Evolutionary conservation across 2,113 vertebrate genomes (phyloP).

Genomic region (Channa maculata): DNA sequence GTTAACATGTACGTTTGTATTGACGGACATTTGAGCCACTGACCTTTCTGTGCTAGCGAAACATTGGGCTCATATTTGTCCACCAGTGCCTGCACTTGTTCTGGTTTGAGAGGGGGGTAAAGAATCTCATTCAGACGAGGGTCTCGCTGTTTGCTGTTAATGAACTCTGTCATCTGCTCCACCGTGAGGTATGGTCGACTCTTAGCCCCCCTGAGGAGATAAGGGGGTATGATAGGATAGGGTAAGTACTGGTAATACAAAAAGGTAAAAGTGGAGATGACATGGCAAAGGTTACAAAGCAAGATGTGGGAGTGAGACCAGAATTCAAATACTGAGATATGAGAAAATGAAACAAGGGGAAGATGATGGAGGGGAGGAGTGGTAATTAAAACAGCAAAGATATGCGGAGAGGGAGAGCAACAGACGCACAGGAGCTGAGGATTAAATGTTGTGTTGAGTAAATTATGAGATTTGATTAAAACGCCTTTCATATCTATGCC

Average conservation of each 20-base stretch:
- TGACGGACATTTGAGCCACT: slow-evolving; percentile 67
- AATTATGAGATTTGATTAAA: slow-evolving; percentile 72
- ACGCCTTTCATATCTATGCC: slow-evolving; percentile 51
- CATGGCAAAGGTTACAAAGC: not conserved
- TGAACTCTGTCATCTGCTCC: slow-evolving; percentile 98
- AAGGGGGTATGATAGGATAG: not conserved
- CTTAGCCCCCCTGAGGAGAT: slow-evolving; percentile 89
- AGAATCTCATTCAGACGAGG: slow-evolving; percentile 97
- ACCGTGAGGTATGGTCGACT: slow-evolving; percentile 92
- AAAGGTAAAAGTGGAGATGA: not conserved
- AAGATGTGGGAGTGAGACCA: not conserved
- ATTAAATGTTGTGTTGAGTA: slow-evolving; percentile 64
- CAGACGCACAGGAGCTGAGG: slow-evolving; percentile 31
- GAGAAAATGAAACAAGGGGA: slow-evolving; percentile 16
- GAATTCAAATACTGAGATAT: slow-evolving; percentile 9
- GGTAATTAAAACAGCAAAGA: slow-evolving; percentile 41
- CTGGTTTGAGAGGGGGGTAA: slow-evolving; percentile 95
- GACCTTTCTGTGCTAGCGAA: slow-evolving; percentile 91
- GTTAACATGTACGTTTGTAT: slow-evolving; percentile 9
- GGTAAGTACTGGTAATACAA: not conserved
- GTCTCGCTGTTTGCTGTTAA: slow-evolving; percentile 94
- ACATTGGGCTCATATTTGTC: slow-evolving; percentile 95
- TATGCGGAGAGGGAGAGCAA: slow-evolving; percentile 9
- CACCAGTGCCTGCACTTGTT: slow-evolving; percentile 95
- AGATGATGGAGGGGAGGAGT: slow-evolving; percentile 21